Evolutionary conservation across 2,888 invertebrate genomes (phyloP).

Genomic region (Sesia bembeciformis): DNA sequence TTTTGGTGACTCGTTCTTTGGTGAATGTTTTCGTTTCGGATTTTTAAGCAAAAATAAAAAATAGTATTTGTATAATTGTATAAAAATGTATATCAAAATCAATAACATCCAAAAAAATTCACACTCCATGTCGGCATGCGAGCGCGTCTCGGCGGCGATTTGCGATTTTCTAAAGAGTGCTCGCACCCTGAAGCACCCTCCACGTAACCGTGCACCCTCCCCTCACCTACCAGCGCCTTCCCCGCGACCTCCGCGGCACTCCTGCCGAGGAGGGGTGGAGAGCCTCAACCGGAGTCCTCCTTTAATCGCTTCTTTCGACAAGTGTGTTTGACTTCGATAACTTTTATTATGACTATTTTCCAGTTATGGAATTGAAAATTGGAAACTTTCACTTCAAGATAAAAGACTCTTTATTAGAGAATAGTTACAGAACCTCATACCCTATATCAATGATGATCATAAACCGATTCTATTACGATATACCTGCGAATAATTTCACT

Average conservation of each 20-base stretch:
- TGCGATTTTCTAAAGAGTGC: conserved; percentile 40
- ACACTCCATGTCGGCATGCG: conserved; percentile 11
- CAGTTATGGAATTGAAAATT: neutral
- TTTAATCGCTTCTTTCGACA: conserved; percentile 11
- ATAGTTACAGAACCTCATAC: too few species aligned
- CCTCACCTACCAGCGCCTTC: conserved; percentile 4
- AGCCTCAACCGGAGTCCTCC: conserved; percentile 2
- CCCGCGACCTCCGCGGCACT: neutral
- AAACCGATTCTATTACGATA: too few species aligned
- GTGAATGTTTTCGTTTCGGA: too few species aligned
- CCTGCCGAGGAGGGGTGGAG: conserved; percentile 4
- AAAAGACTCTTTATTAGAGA: too few species aligned
- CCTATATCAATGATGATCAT: too few species aligned
- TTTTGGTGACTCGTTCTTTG: too few species aligned
- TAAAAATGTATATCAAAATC: too few species aligned
- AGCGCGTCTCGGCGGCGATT: conserved; percentile 12
- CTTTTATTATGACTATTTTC: neutral
- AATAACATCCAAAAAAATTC: too few species aligned
- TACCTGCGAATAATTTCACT: too few species aligned
- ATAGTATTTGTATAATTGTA: too few species aligned
- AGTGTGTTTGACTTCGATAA: conserved; percentile 1
- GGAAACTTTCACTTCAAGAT: too few species aligned
- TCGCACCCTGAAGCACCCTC: conserved; percentile 40
- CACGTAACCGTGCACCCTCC: conserved; percentile 32
- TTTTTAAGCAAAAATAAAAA: too few species aligned